Evolutionary conservation across 1,140 invertebrate genomes (phyloP).

Genomic region (Chlorops oryzae): DNA sequence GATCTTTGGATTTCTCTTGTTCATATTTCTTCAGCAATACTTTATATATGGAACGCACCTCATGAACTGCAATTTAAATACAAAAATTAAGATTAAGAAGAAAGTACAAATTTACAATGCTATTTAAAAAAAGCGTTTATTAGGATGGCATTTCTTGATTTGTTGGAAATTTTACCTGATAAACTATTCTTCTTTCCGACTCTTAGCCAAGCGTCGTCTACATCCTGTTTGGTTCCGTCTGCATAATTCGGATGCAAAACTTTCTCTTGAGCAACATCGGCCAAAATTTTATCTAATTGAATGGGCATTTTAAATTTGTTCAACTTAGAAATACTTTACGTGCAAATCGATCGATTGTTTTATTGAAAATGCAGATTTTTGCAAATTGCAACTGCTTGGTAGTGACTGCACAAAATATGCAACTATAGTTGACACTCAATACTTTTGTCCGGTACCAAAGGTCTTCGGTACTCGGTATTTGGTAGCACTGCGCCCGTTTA

Average conservation of each 20-base stretch:
- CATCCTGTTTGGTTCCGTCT: slow-evolving; percentile 32
- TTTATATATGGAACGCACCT: slow-evolving; percentile 43
- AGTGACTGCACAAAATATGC: too few species aligned
- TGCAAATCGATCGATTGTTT: too few species aligned
- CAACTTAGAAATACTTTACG: too few species aligned
- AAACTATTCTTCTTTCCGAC: slow-evolving; percentile 41
- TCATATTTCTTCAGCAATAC: slow-evolving; percentile 45
- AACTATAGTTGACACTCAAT: too few species aligned
- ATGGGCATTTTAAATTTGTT: slow-evolving; percentile 44
- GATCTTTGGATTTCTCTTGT: slow-evolving; percentile 36
- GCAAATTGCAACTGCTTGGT: too few species aligned
- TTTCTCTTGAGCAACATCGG: slow-evolving; percentile 39
- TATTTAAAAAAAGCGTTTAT: background rate
- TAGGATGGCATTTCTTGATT: background rate
- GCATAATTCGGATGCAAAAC: slow-evolving; percentile 39
- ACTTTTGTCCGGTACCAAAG: too few species aligned
- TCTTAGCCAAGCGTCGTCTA: slow-evolving; percentile 40
- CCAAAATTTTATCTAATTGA: slow-evolving; percentile 41
- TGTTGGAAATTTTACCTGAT: slow-evolving; percentile 15
- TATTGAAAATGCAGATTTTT: too few species aligned
- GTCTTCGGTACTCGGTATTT: too few species aligned
- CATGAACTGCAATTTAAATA: slow-evolving; percentile 26
- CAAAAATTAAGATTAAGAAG: too few species aligned
- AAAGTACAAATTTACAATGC: too few species aligned
- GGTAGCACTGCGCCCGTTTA: too few species aligned